Evolutionary conservation across 2,113 vertebrate species (phyloP).

Genomic region (Sturnira hondurensis): DNA sequence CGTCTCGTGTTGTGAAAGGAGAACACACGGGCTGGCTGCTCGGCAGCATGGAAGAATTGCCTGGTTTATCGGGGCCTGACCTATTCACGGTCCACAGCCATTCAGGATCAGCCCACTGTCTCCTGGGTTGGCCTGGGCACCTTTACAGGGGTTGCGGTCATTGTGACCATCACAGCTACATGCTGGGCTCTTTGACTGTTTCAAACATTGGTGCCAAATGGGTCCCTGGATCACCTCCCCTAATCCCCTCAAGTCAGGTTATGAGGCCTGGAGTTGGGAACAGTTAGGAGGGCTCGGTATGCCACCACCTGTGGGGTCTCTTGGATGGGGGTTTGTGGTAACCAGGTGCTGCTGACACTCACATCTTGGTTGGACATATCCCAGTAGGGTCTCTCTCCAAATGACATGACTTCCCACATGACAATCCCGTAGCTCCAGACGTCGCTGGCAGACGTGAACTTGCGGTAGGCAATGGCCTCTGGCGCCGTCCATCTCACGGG

Average conservation of each 20-base stretch:
- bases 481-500: constrained; percentile 87
- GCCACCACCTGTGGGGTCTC: background rate
- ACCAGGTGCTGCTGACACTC: constrained; percentile 61
- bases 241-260: background rate
- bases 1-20: fast-evolving
- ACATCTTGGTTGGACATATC: constrained; percentile 90
- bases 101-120: background rate
- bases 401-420: constrained; percentile 91
- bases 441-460: constrained; percentile 87
- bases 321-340: background rate
- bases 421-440: constrained; percentile 89
- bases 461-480: constrained; percentile 87
- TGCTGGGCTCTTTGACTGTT: background rate
- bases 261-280: background rate
- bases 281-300: background rate
- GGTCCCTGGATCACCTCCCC: background rate
- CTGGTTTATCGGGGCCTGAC: background rate
- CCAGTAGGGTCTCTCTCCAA: constrained; percentile 88
- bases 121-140: background rate
- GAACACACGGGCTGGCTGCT: background rate
- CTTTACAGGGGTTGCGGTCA: background rate
- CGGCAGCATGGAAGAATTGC: background rate
- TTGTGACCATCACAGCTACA: background rate
- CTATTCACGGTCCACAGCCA: background rate
- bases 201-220: background rate